Evolutionary conservation across 2,113 vertebrate genomes (phyloP).

Genomic region (Vidua macroura): DNA sequence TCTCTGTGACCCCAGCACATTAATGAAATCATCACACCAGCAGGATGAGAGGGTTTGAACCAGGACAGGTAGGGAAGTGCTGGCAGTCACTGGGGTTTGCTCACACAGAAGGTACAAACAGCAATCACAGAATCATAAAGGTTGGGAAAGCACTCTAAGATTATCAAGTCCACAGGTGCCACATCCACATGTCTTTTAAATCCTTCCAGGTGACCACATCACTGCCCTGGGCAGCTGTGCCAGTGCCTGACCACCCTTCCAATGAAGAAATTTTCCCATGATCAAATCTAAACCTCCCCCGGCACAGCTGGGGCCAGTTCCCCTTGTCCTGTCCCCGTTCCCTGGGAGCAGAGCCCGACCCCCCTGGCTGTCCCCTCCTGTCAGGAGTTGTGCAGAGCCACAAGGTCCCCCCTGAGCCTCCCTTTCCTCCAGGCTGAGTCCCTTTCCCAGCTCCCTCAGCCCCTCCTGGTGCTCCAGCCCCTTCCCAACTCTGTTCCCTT

Average conservation of each 20-base stretch:
- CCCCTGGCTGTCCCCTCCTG: accelerated
- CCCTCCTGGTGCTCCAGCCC: background rate
- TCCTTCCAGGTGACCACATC: accelerated
- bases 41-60: background rate
- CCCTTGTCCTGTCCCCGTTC: background rate
- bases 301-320: accelerated
- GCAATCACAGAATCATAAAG: background rate
- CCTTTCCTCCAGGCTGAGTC: background rate
- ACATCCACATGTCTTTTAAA: background rate
- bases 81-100: background rate
- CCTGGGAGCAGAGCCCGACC: accelerated
- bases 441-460: background rate
- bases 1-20: background rate
- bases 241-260: background rate
- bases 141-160: background rate
- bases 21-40: background rate
- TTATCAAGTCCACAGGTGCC: background rate
- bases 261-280: accelerated
- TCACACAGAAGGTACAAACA: background rate
- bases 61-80: background rate
- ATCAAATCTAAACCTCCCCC: background rate
- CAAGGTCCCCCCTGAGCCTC: background rate
- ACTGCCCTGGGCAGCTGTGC: background rate
- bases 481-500: background rate
- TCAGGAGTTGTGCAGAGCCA: background rate